Evolutionary conservation across 1,140 invertebrate genomes (phyloP), one percentile per base, ranked within the genome.

Genomic region (Agrypnia vestita): DNA sequence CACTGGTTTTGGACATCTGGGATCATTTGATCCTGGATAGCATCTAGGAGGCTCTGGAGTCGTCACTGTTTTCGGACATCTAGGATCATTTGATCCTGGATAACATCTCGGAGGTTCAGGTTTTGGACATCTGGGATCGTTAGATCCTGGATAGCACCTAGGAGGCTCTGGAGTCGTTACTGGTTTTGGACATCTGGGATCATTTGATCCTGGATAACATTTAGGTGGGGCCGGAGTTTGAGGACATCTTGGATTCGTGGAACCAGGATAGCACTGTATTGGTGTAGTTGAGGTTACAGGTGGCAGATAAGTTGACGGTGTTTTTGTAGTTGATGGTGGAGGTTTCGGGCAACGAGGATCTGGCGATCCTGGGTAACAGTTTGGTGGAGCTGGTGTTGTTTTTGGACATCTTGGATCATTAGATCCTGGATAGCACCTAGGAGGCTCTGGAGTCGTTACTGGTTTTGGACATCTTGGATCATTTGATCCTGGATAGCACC

Each of bases 51-150:
- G 83, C 0, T 84, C 82, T 67, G 85, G 82, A 61, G 84, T 82
- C 46, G 84, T 83, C 73, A 85, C 81, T 72, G 84, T 80, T 69
- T 84, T 82, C 9, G 89, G 88, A 80, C 89, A 90, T 75, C 88
- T 82, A 35, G 89, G 89, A 85, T 90, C 88, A 3, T 83, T 84
- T n/a, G 85, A 87, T 19, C 90, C 90, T 4, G 88, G 89, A 75
- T 84, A 87, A 79, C 90, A 90, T 1, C 79, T 83, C 11, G 85
- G 85, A 67, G 85, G 81, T 62, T 81, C 82, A 43, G 83, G 72
- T 71, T 84, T 80, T 12, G 85, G 85, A 75, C 86, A 87, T 56
- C 84, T 83, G 7, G 86, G 85, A 84, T 89, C 85, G 17, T 47
- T 77, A 1, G 84, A 85, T 64, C 87, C 87, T 47, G 80, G 82